phyloP scores from a whole-genome alignment of 2,797 vertebrate species.

The Phalloptychus januarius region DNA sequence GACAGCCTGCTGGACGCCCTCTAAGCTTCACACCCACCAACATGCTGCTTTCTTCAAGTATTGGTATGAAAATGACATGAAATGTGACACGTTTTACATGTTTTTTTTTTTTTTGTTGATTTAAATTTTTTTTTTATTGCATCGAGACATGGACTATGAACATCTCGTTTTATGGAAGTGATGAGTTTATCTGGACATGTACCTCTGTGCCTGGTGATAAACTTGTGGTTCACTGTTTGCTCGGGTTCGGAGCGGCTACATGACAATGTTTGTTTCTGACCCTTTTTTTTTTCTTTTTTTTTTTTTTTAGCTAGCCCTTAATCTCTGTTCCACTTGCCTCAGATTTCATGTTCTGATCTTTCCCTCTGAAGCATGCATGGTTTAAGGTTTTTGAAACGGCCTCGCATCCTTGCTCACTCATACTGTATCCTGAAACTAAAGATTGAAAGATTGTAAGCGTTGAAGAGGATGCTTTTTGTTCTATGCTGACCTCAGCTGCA shows the following conservation, averaged over 20 bases:
- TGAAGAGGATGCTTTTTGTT: constrained; percentile 15
- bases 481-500: constrained; percentile 50
- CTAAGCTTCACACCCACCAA: constrained; percentile 69
- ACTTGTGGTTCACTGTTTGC: constrained; percentile 50
- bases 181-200: constrained; percentile 64
- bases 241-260: constrained; percentile 39
- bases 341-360: constrained; percentile 24
- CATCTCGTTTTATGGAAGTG: constrained; percentile 44
- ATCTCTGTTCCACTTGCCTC: constrained; percentile 22
- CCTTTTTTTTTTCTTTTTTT: neutral
- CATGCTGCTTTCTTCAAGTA: constrained; percentile 21
- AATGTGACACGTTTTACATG: constrained; percentile 40
- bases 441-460: constrained; percentile 18
- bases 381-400: constrained; percentile 41
- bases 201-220: constrained; percentile 63
- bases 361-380: constrained; percentile 21
- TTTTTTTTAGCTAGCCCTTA: constrained; percentile 26
- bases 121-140: constrained; percentile 31
- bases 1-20: constrained; percentile 95
- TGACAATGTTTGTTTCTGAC: constrained; percentile 32
- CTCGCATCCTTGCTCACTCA: constrained; percentile 65
- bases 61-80: constrained; percentile 43
- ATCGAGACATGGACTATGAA: constrained; percentile 48
- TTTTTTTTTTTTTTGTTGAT: constrained; percentile 15
- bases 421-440: constrained; percentile 30